Evolutionary conservation across 2,797 vertebrate species (phyloP).

Genomic region (Mormyrus hasselquistii): DNA sequence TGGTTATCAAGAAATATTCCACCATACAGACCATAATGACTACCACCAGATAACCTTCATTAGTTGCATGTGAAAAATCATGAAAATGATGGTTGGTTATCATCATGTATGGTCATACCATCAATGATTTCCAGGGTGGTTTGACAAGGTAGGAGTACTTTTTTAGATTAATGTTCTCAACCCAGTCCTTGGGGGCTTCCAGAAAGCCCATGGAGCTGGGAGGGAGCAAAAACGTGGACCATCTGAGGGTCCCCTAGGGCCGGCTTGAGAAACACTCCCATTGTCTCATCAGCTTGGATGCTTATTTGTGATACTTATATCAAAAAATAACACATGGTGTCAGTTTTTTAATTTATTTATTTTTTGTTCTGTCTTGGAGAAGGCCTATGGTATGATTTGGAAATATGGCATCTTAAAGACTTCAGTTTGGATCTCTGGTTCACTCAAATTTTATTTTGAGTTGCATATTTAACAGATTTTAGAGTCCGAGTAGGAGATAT

Average conservation of each 20-base stretch:
- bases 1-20: background rate
- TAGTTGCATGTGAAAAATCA: background rate
- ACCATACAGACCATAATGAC: background rate
- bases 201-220: background rate
- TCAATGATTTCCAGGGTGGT: background rate
- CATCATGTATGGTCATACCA: background rate
- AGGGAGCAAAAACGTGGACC: background rate
- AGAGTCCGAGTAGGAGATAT: background rate
- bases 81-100: background rate
- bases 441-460: background rate
- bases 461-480: background rate
- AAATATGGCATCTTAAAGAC: background rate
- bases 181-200: background rate
- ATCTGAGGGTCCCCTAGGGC: background rate
- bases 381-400: background rate
- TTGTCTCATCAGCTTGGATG: background rate
- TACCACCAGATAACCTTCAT: background rate
- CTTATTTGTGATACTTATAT: background rate
- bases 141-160: background rate
- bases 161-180: background rate
- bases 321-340: background rate
- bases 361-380: background rate
- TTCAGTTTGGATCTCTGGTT: background rate
- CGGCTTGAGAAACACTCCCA: background rate
- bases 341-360: too few species aligned